Base-by-base conservation (phyloP, 2,113 vertebrate species). In the Tamias sibiricus region DNA sequence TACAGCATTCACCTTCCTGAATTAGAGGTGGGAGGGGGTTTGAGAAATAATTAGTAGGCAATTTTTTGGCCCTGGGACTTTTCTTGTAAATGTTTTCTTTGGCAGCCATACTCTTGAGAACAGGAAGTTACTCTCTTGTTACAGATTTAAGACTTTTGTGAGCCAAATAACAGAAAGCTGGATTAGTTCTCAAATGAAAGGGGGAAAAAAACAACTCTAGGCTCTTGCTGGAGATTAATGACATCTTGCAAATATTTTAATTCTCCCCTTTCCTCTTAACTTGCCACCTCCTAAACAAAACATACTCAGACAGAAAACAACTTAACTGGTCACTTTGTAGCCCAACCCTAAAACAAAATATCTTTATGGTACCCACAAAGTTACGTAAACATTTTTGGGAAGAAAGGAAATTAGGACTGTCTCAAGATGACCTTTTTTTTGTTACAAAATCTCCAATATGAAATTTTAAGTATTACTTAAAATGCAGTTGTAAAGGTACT, bases 121-220 rank as follows among this genome's bases (percentile, higher is more conserved):
- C 98, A 98, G 98, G 98, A 98, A 98, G 98, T 98, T 97, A 97
- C 98, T 98, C 98, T 98, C 98, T 97, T 95, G 92, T 97, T 98
- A 88, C 97, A 97, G 97, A 97, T 98, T 95, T 95, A 98, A 98
- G 97, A 97, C 95, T 98, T 95, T 96, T 96, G 97, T 96, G 98
- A 98, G 98, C 98, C 98, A 98, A 98, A 93, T 92, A 98, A 98
- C 96, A 98, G 98, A 98, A 98, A 97, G 95, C 97, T 85, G 97
- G 98, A 95, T 96, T 77, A 97, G 94, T 82, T 94, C 98, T 92
- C 93, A 97, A 98, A 97, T 93, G 88, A 95, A 97, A 95, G 68
- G 81, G 17, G 68, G 90, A 90, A 92, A 87, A 87, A 74, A 92
- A 71, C 93, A 95, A 97, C 83, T 96, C 59, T 85, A 86, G 95